Evolutionary conservation across 2,113 vertebrate genomes (phyloP).

Genomic region (Myiagra hebetior): DNA sequence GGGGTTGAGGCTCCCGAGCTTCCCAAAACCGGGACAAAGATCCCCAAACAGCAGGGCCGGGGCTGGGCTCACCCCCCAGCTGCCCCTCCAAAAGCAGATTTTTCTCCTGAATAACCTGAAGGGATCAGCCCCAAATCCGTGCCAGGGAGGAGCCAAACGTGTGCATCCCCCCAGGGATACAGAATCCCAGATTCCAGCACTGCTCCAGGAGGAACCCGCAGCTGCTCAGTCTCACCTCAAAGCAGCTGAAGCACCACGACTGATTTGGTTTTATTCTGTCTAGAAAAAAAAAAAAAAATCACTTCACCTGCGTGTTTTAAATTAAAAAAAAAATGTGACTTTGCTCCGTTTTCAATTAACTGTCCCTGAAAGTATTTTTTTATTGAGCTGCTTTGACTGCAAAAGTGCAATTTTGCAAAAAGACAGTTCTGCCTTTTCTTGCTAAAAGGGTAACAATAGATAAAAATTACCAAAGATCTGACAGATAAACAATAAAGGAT

Average conservation of each 20-base stretch:
- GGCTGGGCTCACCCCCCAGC: not conserved
- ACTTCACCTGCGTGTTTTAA: not conserved
- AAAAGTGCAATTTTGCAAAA: not conserved
- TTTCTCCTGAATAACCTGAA: not conserved
- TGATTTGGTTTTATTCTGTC: not conserved
- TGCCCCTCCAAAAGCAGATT: not conserved
- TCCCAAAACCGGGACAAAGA: not conserved
- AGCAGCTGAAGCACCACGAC: rapidly evolving
- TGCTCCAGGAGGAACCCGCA: not conserved
- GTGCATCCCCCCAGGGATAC: rapidly evolving
- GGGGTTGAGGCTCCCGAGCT: rapidly evolving
- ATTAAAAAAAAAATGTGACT: not conserved
- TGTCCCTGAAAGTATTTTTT: not conserved
- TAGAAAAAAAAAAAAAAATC: not conserved
- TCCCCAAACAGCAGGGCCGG: not conserved
- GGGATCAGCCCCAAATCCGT: not conserved
- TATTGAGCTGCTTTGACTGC: not conserved
- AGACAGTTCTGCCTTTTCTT: not conserved
- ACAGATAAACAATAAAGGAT: not conserved
- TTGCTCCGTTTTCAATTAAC: not conserved
- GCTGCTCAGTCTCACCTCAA: not conserved
- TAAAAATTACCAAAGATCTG: not conserved
- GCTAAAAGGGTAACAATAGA: not conserved
- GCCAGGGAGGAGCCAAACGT: not conserved
- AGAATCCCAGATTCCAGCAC: not conserved